Conservation (phyloP, 1,140 invertebrate genomes). For the Amphibalanus amphitrite region DNA sequence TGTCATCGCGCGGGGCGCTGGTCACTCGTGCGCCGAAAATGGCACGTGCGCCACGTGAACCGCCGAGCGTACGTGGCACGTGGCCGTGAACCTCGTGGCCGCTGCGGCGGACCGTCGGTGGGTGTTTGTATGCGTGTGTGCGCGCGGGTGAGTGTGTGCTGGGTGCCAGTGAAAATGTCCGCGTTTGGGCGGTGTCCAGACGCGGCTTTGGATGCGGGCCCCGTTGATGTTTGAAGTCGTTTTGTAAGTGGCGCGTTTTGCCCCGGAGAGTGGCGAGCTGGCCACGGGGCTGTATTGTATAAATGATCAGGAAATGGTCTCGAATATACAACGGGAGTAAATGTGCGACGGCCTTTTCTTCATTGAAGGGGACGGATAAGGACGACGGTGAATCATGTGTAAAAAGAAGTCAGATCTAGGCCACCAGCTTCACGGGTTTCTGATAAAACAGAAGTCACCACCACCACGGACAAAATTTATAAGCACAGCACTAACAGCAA, state of each 20-base stretch:
- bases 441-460: too few relatives aligned
- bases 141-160: background rate
- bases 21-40: too few relatives aligned
- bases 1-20: background rate
- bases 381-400: too few relatives aligned
- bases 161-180: too few relatives aligned
- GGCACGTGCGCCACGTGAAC: background rate
- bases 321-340: constrained; percentile 1
- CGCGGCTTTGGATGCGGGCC: too few relatives aligned
- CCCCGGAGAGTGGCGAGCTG: background rate
- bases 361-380: too few relatives aligned
- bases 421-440: too few relatives aligned
- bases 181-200: background rate
- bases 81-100: too few relatives aligned
- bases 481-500: too few relatives aligned
- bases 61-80: too few relatives aligned
- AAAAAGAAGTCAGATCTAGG: too few relatives aligned
- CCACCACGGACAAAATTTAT: too few relatives aligned
- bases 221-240: background rate
- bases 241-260: background rate
- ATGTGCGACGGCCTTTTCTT: background rate
- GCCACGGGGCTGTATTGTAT: background rate
- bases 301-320: background rate
- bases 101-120: background rate
- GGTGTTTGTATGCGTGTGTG: background rate